phyloP scores from a whole-genome alignment of 1,140 invertebrate genomes.

The Aphelinus atriplicis region DNA sequence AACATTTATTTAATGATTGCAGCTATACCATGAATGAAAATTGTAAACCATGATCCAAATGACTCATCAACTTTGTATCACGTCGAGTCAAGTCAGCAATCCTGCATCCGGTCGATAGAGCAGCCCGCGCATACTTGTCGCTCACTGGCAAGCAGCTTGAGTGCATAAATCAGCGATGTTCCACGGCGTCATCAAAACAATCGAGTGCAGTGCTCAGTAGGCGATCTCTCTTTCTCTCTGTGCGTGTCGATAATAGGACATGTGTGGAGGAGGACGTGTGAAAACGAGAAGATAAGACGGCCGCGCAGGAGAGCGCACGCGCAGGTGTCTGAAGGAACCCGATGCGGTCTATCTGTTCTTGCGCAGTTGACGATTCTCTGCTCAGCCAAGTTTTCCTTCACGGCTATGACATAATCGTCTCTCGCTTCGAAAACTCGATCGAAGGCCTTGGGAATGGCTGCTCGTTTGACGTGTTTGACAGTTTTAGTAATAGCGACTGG shows the following conservation, averaged over 20 bases:
- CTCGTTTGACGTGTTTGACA: conserved; percentile 20
- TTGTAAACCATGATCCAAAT: too few species aligned
- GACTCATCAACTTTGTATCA: too few species aligned
- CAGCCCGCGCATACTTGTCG: not conserved
- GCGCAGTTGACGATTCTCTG: not conserved
- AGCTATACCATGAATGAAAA: too few species aligned
- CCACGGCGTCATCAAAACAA: too few species aligned
- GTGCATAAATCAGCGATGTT: not conserved
- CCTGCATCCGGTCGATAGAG: conserved; percentile 12
- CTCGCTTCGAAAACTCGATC: conserved; percentile 22
- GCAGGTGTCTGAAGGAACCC: conserved; percentile 48
- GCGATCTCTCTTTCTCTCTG: too few species aligned
- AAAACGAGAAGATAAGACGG: conserved; percentile 48
- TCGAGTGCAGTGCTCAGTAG: too few species aligned
- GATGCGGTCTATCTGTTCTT: conserved; percentile 16
- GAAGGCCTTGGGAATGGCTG: conserved; percentile 8
- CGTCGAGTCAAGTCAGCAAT: too few species aligned
- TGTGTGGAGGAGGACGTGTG: conserved; percentile 33
- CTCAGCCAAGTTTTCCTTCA: not conserved
- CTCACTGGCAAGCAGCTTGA: conserved; percentile 2
- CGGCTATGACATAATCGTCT: conserved; percentile 24
- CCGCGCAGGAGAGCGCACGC: conserved; percentile 2
- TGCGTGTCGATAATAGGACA: conserved; percentile 18
- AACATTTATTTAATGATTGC: too few species aligned
- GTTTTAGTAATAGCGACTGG: conserved; percentile 25